phyloP scores from a whole-genome alignment of 1,140 invertebrate genomes.

The Galendromus occidentalis region DNA sequence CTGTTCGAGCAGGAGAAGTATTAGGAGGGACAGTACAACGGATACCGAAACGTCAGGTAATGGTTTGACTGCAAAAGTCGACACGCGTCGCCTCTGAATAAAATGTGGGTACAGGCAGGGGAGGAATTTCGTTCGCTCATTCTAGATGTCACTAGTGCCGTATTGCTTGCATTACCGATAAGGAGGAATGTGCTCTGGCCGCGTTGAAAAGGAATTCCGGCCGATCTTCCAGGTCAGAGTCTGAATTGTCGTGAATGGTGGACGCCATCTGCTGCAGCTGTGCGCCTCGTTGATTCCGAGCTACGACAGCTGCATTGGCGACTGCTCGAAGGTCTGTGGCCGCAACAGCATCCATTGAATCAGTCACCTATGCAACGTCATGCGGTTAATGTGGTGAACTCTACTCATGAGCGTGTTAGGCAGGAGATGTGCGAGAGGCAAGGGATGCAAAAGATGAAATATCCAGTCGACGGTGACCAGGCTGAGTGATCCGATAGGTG shows the following conservation, averaged over 20 bases:
- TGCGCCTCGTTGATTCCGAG: background rate
- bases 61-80: no score
- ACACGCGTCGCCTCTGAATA: no score
- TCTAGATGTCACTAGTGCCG: no score
- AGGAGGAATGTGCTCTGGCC: background rate
- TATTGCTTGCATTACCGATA: background rate
- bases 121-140: no score
- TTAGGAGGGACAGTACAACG: background rate
- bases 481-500: no score
- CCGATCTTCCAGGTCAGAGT: background rate
- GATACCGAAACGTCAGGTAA: no score
- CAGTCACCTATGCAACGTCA: background rate
- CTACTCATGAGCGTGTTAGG: no score
- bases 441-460: no score
- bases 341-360: conserved; percentile 8
- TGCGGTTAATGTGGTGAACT: no score
- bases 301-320: conserved; percentile 6
- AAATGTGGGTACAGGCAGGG: no score
- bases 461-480: no score
- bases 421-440: no score
- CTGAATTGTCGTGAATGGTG: background rate
- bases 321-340: conserved; percentile 5
- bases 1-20: background rate
- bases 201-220: conserved; percentile 3
- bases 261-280: conserved; percentile 9